These are phyloP conservation scores for Chionomys nivalis DNA, from an alignment of 2,113 vertebrate species.

Conservation along the genomic window DNA sequence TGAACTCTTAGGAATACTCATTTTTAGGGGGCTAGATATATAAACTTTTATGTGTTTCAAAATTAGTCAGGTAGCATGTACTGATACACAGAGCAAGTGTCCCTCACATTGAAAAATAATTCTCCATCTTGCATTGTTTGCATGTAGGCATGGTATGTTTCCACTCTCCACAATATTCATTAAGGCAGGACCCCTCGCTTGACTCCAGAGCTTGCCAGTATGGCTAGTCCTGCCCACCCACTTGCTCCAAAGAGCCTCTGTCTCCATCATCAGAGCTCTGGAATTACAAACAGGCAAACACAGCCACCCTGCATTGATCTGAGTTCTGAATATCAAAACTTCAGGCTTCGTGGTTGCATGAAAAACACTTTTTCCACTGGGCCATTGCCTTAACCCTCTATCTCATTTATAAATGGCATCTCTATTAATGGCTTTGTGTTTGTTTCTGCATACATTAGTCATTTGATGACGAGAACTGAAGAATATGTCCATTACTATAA, in stretches of 20 bases:
- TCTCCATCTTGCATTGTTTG: neutral
- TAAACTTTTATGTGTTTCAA: neutral
- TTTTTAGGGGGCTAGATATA: neutral
- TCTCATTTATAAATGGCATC: neutral
- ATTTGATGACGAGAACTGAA: neutral
- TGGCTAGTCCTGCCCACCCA: no score
- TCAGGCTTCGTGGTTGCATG: neutral
- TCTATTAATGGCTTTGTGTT: neutral
- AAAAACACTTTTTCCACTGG: neutral
- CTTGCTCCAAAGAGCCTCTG: neutral
- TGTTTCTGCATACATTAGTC: constrained; percentile 26
- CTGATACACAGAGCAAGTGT: neutral
- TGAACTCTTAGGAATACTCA: neutral
- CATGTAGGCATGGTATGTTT: neutral
- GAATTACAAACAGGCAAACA: neutral
- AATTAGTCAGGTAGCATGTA: neutral
- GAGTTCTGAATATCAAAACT: neutral
- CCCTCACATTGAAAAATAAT: neutral
- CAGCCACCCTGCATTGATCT: no score
- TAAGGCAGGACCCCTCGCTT: neutral
- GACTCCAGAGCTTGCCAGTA: no score
- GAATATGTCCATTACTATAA: no score
- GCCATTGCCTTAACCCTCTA: neutral
- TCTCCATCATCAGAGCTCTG: neutral
- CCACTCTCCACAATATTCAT: neutral